Conservation (phyloP, 2,797 vertebrate species). For the Leontocebus nigricollis region DNA sequence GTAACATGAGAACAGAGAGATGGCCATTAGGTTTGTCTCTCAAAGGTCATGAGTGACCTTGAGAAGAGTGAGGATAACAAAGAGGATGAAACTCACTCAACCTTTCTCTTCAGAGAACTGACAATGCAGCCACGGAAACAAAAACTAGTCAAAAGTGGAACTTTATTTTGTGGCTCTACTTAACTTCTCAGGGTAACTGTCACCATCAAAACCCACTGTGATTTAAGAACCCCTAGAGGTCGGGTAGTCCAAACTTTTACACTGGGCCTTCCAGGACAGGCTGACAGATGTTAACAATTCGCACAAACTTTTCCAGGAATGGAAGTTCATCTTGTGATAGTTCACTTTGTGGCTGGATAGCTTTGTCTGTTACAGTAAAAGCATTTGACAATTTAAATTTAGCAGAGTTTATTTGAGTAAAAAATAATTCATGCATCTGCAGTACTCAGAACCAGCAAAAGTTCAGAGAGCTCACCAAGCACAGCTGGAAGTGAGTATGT, state of each 20-base stretch:
- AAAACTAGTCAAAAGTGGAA: neutral
- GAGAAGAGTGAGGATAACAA: neutral
- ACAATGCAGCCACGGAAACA: neutral
- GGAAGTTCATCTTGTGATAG: neutral
- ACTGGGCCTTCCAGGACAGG: neutral
- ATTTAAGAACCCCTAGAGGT: neutral
- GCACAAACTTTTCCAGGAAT: neutral
- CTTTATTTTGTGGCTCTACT: neutral
- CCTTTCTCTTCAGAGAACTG: neutral
- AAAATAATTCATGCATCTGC: neutral
- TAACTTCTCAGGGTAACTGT: neutral
- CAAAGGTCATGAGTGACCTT: neutral
- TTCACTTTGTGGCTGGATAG: neutral
- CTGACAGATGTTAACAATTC: neutral
- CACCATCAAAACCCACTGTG: slow-evolving; percentile 22
- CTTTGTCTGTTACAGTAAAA: neutral
- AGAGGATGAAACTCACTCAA: neutral
- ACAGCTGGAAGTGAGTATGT: neutral
- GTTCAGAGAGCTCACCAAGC: neutral
- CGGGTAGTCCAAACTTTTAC: neutral
- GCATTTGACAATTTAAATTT: neutral
- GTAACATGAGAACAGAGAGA: neutral
- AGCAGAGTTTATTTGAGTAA: neutral
- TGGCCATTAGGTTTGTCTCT: neutral
- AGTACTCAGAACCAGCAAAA: neutral